Conservation (phyloP, 2,888 invertebrate genomes). For the Sinotaia quadrata region DNA sequence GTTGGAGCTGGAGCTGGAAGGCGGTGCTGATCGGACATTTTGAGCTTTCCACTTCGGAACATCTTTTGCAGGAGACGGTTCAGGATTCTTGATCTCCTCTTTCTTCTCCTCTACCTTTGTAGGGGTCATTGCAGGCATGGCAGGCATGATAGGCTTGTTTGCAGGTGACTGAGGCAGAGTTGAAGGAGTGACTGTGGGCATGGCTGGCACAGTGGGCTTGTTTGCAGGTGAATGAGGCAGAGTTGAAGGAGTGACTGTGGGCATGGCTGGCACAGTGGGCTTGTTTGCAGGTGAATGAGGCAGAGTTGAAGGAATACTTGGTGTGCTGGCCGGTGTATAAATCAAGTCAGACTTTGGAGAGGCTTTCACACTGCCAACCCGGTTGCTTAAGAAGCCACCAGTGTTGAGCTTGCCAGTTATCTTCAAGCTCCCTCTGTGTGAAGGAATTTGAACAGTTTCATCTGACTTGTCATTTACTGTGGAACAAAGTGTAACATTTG, state of each 20-base stretch:
- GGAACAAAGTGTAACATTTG: too few relatives aligned
- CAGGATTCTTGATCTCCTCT: background rate
- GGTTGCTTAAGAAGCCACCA: background rate
- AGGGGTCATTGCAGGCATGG: too few relatives aligned
- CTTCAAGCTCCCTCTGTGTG: constrained; percentile 29
- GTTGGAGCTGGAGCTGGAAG: constrained; percentile 1
- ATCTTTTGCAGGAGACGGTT: background rate
- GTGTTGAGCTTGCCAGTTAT: constrained; percentile 24
- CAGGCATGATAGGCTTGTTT: background rate
- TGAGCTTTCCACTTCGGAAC: constrained; percentile 19
- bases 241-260: background rate
- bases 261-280: background rate
- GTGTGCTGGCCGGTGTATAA: too few relatives aligned
- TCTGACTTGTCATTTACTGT: background rate
- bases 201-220: too few relatives aligned
- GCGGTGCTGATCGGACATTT: background rate
- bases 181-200: too few relatives aligned
- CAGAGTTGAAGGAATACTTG: background rate
- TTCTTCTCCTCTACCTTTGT: constrained; percentile 13
- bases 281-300: background rate
- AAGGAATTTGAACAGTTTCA: background rate
- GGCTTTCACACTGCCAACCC: constrained; percentile 28
- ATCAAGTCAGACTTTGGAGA: too few relatives aligned
- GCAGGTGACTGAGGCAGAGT: background rate
- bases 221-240: background rate